Evolutionary conservation across 2,113 vertebrate species (phyloP).

Genomic region (Syngnathus scovelli): DNA sequence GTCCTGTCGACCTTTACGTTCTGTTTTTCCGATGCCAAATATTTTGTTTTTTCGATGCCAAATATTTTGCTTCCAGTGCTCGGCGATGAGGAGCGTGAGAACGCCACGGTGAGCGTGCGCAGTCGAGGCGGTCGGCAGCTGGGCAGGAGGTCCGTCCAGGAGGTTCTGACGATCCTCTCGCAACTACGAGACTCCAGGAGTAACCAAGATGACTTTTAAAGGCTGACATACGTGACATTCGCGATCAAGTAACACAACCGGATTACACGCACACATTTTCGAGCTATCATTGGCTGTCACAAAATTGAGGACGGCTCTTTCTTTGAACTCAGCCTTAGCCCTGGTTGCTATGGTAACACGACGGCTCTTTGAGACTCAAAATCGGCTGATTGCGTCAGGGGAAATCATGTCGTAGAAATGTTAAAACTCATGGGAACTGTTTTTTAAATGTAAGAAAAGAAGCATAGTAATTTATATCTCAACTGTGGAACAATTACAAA

Average conservation of each 20-base stretch:
- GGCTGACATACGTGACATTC: not conserved
- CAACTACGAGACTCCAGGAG: constrained; percentile 68
- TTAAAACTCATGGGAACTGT: not conserved
- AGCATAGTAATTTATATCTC: not conserved
- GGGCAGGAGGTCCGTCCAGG: constrained; percentile 63
- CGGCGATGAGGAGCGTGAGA: constrained; percentile 74
- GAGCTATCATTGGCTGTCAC: not conserved
- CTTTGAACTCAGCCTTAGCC: too few species aligned
- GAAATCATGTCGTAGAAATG: not conserved
- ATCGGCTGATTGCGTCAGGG: too few species aligned
- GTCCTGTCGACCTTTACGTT: not conserved
- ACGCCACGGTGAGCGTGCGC: constrained; percentile 73
- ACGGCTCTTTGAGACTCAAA: too few species aligned
- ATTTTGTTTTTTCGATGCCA: not conserved
- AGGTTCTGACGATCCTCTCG: constrained; percentile 67
- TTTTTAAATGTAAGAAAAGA: not conserved
- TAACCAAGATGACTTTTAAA: constrained; percentile 61
- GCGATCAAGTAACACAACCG: not conserved
- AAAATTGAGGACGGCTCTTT: not conserved
- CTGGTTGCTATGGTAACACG: too few species aligned
- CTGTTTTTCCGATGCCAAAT: not conserved
- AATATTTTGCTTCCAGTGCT: constrained; percentile 65
- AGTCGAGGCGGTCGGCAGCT: constrained; percentile 70
- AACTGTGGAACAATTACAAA: not conserved
- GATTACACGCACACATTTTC: not conserved